These are phyloP conservation scores for Brachionus calyciflorus DNA, from an alignment of 1,140 invertebrate species.

Conservation along the genomic window DNA sequence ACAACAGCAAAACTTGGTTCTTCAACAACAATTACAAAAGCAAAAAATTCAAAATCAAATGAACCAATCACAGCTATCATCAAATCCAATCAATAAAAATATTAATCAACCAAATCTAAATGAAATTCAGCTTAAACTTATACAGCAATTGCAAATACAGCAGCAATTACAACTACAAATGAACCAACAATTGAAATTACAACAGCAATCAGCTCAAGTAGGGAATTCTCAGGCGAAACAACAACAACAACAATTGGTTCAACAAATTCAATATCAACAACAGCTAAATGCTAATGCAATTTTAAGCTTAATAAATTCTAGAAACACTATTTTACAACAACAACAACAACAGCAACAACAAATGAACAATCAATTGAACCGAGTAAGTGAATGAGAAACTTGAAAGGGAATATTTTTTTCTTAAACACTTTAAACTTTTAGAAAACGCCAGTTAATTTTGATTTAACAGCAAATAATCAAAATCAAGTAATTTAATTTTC, in stretches of 20 bases:
- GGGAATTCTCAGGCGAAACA: background rate
- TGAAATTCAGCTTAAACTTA: constrained; percentile 13
- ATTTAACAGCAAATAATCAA: background rate
- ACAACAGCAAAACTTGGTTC: constrained; percentile 1
- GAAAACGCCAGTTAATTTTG: background rate
- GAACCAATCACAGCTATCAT: background rate
- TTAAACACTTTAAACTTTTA: too few species aligned
- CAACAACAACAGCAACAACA: constrained; percentile 23
- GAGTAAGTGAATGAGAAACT: too few species aligned
- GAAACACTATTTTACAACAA: constrained; percentile 8
- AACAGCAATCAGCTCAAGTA: constrained; percentile 4
- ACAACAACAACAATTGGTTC: constrained; percentile 29
- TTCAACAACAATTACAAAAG: constrained; percentile 1
- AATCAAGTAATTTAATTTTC: background rate
- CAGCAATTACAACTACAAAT: constrained; percentile 28
- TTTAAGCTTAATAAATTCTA: background rate
- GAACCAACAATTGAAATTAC: constrained; percentile 20
- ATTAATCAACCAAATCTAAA: background rate
- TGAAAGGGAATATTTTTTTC: too few species aligned
- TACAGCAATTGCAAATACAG: constrained; percentile 32
- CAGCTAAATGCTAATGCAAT: constrained; percentile 9
- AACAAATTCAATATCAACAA: constrained; percentile 29
- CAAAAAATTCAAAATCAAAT: constrained; percentile 20
- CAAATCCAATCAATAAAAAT: background rate
- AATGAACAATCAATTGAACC: background rate